Conservation (phyloP, 2,888 invertebrate genomes). For the Rhopalosiphum nymphaeae region DNA sequence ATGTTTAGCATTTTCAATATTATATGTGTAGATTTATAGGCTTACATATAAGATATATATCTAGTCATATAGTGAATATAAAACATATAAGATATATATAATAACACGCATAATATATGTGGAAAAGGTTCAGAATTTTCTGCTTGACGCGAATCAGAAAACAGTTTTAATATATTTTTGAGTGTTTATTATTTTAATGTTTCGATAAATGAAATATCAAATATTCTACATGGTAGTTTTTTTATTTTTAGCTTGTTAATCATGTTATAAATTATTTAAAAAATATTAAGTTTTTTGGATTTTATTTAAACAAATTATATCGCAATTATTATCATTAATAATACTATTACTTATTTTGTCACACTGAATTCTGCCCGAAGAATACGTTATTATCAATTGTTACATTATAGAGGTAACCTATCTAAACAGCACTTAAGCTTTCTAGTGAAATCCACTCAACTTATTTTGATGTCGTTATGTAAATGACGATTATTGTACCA, state of each 20-base stretch:
- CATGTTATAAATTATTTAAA: neutral
- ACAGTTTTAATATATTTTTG: neutral
- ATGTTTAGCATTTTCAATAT: neutral
- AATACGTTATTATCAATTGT: neutral
- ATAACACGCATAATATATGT: neutral
- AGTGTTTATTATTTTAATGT: neutral
- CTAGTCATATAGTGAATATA: too few relatives aligned
- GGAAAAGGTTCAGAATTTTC: neutral
- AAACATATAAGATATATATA: too few relatives aligned
- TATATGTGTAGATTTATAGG: neutral
- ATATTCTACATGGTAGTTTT: neutral
- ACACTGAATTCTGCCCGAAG: neutral
- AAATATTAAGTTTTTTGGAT: neutral
- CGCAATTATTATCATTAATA: neutral
- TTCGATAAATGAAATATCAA: neutral
- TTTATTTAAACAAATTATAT: neutral
- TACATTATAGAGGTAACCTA: neutral
- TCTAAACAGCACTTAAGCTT: neutral
- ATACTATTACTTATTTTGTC: neutral
- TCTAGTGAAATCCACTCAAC: neutral
- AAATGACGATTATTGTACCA: neutral
- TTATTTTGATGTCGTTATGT: neutral
- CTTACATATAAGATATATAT: neutral
- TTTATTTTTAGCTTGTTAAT: neutral
- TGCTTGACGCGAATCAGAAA: neutral